Conservation (phyloP, 2,113 vertebrate genomes). For the Ascaphus truei region DNA sequence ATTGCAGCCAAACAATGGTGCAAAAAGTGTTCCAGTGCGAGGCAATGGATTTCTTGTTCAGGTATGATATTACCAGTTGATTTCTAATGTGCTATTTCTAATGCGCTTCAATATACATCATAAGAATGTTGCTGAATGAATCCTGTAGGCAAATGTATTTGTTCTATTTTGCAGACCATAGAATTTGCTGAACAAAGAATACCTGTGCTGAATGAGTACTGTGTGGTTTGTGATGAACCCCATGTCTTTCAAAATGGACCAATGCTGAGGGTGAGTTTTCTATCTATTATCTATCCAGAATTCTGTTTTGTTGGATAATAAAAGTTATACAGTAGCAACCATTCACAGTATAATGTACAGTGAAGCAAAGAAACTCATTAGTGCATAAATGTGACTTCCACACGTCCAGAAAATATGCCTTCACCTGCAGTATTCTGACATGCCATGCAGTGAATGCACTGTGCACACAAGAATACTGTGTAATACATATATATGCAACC, state of each 20-base stretch:
- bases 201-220: slow-evolving; percentile 84
- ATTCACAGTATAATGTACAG: too few relatives aligned
- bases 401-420: too few relatives aligned
- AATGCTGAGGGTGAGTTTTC: slow-evolving; percentile 80
- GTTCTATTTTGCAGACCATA: slow-evolving; percentile 70
- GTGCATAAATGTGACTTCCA: too few relatives aligned
- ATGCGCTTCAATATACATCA: too few relatives aligned
- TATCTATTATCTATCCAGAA: too few relatives aligned
- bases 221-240: slow-evolving; percentile 86
- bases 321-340: too few relatives aligned
- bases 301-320: too few relatives aligned
- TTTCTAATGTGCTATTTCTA: not conserved
- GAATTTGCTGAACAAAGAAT: slow-evolving; percentile 86
- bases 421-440: too few relatives aligned
- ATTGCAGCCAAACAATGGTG: slow-evolving; percentile 74
- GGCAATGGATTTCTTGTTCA: slow-evolving; percentile 84
- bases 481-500: too few relatives aligned
- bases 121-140: not conserved
- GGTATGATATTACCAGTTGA: slow-evolving; percentile 54
- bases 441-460: too few relatives aligned
- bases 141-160: slow-evolving; percentile 13
- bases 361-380: too few relatives aligned
- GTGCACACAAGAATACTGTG: too few relatives aligned
- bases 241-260: slow-evolving; percentile 89
- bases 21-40: slow-evolving; percentile 74